These are phyloP conservation scores for Mus pahari DNA, from an alignment of 2,113 vertebrate species.

Conservation along the genomic window DNA sequence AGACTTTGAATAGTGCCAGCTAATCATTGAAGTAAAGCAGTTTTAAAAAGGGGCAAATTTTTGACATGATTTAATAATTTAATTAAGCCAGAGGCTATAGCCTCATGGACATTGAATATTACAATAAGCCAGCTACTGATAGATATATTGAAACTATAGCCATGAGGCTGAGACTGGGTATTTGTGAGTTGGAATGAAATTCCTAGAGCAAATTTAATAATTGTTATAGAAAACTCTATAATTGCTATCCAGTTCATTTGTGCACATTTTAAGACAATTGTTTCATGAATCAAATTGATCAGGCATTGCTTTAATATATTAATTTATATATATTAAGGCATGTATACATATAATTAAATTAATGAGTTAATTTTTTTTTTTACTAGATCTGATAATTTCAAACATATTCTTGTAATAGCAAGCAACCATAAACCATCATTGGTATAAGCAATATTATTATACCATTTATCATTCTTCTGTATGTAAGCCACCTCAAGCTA, in stretches of 20 bases:
- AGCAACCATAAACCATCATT: background rate
- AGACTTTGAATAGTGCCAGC: slow-evolving; percentile 28
- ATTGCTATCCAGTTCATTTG: background rate
- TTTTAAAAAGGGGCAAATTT: background rate
- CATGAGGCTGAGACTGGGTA: slow-evolving; percentile 10
- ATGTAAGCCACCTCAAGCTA: background rate
- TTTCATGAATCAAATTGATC: background rate
- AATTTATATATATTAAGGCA: background rate
- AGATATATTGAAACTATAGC: background rate
- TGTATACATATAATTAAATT: background rate
- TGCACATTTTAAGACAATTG: background rate
- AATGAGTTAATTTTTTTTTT: slow-evolving; percentile 36
- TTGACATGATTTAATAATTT: slow-evolving; percentile 28
- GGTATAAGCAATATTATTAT: background rate
- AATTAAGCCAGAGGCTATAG: slow-evolving; percentile 25
- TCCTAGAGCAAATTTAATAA: background rate
- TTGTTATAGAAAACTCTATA: background rate
- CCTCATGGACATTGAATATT: background rate
- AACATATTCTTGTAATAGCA: background rate
- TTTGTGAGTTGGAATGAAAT: background rate
- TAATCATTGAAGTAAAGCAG: slow-evolving; percentile 5
- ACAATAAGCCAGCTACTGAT: slow-evolving; percentile 13
- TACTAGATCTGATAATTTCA: slow-evolving; percentile 17
- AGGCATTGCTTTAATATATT: background rate
- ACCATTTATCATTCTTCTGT: background rate